Conservation (phyloP, 2,888 invertebrate species). For the Sussaba pulchella region DNA sequence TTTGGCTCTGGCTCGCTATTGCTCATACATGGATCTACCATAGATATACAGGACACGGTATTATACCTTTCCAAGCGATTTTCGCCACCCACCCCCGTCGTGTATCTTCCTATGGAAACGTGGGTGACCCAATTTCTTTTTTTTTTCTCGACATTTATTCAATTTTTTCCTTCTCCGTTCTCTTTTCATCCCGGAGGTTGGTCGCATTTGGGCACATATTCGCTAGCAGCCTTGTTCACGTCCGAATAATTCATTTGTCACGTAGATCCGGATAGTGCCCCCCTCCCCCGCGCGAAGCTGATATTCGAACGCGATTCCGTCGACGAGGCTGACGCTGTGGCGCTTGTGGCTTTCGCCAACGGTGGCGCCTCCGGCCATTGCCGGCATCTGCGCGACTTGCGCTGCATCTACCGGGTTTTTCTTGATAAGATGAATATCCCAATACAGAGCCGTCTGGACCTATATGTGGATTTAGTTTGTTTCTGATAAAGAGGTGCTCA, state of each 20-base stretch:
- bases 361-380: neutral
- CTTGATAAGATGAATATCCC: too few species aligned
- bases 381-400: too few species aligned
- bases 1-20: neutral
- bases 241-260: slow-evolving; percentile 59
- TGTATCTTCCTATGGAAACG: neutral
- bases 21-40: slow-evolving; percentile 1
- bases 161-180: slow-evolving; percentile 27
- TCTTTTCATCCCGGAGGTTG: neutral
- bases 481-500: too few species aligned
- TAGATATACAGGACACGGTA: too few species aligned
- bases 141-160: slow-evolving; percentile 22
- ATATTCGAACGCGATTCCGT: slow-evolving; percentile 46
- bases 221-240: slow-evolving; percentile 41
- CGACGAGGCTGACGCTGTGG: neutral
- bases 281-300: slow-evolving; percentile 16
- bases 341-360: neutral
- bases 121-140: slow-evolving; percentile 26
- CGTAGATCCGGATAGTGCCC: slow-evolving; percentile 38
- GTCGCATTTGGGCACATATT: slow-evolving; percentile 3
- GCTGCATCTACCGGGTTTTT: too few species aligned
- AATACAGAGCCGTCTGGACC: too few species aligned
- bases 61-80: slow-evolving; percentile 18
- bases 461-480: too few species aligned
- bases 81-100: neutral